These are phyloP conservation scores for Forbesichthys papilliferus DNA, from an alignment of 2,113 vertebrate species.

Conservation along the genomic window DNA sequence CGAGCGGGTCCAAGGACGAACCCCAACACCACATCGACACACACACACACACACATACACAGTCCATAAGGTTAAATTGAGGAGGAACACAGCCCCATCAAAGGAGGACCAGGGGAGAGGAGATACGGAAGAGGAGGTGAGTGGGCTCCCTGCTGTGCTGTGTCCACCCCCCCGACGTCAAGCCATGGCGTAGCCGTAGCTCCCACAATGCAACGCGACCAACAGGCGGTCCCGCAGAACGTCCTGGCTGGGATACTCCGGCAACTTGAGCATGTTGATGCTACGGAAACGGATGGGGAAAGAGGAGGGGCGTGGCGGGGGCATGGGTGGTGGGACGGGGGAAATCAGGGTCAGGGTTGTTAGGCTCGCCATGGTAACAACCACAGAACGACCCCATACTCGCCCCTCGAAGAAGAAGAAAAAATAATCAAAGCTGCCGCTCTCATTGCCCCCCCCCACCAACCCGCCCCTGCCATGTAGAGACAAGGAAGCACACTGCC, in stretches of 20 bases:
- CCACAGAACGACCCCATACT: too few relatives aligned
- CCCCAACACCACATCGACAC: not conserved
- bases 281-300: constrained; percentile 63
- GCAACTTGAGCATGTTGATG: constrained; percentile 99
- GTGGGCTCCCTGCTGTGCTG: not conserved
- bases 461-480: too few relatives aligned
- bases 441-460: too few relatives aligned
- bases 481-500: too few relatives aligned
- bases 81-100: constrained; percentile 17
- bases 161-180: constrained; percentile 51
- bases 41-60: not conserved
- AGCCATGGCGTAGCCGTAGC: constrained; percentile 98
- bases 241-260: constrained; percentile 95
- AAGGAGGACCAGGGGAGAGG: not conserved
- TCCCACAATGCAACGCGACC: constrained; percentile 96
- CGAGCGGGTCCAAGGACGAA: not conserved
- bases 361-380: too few relatives aligned
- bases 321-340: too few relatives aligned
- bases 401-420: too few relatives aligned
- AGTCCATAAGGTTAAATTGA: constrained; percentile 5
- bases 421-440: too few relatives aligned
- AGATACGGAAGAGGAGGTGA: not conserved
- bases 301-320: constrained; percentile 11
- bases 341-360: too few relatives aligned
- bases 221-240: constrained; percentile 93